Base-by-base conservation (phyloP, 2,797 vertebrate species). In the Jordanella pulchra region DNA sequence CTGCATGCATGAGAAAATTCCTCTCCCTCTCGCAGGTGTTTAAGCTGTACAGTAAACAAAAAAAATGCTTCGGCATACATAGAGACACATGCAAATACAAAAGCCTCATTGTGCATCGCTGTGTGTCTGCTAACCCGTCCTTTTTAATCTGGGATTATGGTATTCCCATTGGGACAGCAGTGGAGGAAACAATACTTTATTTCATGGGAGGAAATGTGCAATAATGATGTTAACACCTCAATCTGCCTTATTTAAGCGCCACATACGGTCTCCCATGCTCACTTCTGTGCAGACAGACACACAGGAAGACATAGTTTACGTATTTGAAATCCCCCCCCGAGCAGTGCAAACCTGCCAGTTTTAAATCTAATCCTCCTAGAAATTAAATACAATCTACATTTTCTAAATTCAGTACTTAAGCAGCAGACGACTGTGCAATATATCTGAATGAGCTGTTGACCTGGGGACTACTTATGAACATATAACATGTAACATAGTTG, bases 81-180 rank as follows among this genome's bases (percentile, higher is more conserved):
- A 82, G 23, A 67, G 50, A 83, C 76, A 77, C 75, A 77, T 54
- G 27, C 61, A 74, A 73, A 76, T 45, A 93, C 92, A 93, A 92
- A 90, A 89, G 90, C 83, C 81, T 90, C 86, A 91, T 92, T 93
- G 92, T 93, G 83, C 69, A 71, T 86, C 48, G 78, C 78, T 77
- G 87, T 86, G 88, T 86, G 89, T 87, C 84, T 32, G 70, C 87
- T 89, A 86, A 89, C 86, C 89, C 90, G 78, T 91, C 86, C 89
- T 81, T 88, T 90, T 85, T 92, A 93, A 93, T 93, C 93, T 91
- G 91, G 90, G 93, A 93, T 93, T 93, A 93, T 89, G 76, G 75
- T 83, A 90, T 92, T 92, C 89, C 90, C 90, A 85, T 87, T 77
- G 67, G 84, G 89, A 91, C 56, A 77, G 87, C 83, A 82, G 65